These are phyloP conservation scores for Acanthochromis polyacanthus DNA, from an alignment of 2,113 vertebrate species.

Conservation along the genomic window DNA sequence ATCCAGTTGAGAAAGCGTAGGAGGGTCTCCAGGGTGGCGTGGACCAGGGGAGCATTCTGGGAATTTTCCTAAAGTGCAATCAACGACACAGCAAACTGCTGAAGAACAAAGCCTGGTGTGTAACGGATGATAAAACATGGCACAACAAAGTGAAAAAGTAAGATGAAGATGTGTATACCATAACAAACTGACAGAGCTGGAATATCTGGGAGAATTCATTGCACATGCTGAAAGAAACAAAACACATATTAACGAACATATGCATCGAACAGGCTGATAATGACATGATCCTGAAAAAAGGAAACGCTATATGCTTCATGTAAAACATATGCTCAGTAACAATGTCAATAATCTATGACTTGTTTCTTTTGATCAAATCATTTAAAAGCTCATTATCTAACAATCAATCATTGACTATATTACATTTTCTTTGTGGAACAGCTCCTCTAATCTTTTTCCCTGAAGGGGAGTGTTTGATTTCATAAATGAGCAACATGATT, in stretches of 20 bases:
- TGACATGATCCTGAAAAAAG: background rate
- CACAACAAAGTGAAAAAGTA: background rate
- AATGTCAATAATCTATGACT: background rate
- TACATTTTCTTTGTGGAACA: no score
- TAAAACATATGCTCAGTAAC: background rate
- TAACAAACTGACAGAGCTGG: conserved; percentile 99
- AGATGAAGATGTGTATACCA: conserved; percentile 85
- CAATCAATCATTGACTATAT: no score
- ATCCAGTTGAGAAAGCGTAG: conserved; percentile 99
- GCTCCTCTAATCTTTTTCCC: no score
- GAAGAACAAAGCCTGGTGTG: background rate
- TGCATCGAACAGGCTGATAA: background rate
- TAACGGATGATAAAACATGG: background rate
- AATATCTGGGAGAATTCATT: conserved; percentile 99
- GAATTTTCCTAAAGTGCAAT: conserved; percentile 93
- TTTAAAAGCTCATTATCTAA: no score
- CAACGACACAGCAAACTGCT: conserved; percentile 31
- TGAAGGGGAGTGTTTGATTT: no score
- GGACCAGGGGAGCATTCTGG: conserved; percentile 97
- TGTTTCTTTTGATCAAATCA: conserved; percentile 2
- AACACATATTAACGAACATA: background rate
- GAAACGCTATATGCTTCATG: no score
- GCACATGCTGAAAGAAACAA: conserved; percentile 91
- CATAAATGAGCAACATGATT: no score
- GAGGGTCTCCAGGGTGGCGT: conserved; percentile 97